Conservation (phyloP, 2,113 vertebrate species). For the Lutjanus erythropterus region DNA sequence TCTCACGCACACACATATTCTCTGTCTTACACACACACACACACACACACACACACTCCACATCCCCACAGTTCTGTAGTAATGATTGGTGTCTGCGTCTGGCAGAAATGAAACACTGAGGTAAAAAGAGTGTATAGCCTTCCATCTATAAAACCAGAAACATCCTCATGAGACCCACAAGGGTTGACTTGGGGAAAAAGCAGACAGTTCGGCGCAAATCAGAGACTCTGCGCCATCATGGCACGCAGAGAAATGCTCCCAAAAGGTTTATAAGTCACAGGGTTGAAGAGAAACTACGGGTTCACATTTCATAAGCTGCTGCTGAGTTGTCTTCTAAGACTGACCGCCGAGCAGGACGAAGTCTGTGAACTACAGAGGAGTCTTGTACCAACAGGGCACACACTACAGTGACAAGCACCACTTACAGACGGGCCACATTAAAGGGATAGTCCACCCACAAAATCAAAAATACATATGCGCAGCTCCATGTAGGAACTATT, state of each 20-base stretch:
- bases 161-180: constrained; percentile 76
- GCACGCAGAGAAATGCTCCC: constrained; percentile 43
- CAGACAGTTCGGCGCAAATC: constrained; percentile 76
- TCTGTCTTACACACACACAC: constrained; percentile 39
- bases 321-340: constrained; percentile 34
- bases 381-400: constrained; percentile 10
- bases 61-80: constrained; percentile 81
- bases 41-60: constrained; percentile 49
- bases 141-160: constrained; percentile 80
- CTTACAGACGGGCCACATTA: not conserved
- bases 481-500: too few relatives aligned
- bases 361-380: not conserved
- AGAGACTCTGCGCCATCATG: constrained; percentile 60
- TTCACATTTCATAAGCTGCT: constrained; percentile 57
- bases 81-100: constrained; percentile 85
- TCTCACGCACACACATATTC: constrained; percentile 69
- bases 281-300: constrained; percentile 56
- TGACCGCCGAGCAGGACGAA: constrained; percentile 12
- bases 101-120: constrained; percentile 82
- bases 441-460: too few relatives aligned
- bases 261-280: constrained; percentile 59
- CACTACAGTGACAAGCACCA: not conserved
- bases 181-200: constrained; percentile 69
- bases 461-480: too few relatives aligned
- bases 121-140: constrained; percentile 70